Conservation (phyloP, 2,113 vertebrate genomes). For the Lampris megalopsis region DNA sequence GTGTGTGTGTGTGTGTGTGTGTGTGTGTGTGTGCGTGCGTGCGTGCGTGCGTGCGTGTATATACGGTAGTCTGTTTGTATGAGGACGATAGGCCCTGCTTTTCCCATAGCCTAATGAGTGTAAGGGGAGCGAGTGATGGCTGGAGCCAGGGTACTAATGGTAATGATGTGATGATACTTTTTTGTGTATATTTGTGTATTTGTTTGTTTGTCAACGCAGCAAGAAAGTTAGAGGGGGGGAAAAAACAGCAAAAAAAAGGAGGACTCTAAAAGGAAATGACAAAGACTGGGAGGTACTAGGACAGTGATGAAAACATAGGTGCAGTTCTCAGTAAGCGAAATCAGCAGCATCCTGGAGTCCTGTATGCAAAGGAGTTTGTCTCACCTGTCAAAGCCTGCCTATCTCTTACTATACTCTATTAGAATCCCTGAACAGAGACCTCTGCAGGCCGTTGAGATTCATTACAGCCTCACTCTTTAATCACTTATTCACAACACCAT, state of each 20-base stretch:
- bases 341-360: too few species aligned
- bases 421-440: neutral
- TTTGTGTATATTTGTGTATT: neutral
- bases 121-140: neutral
- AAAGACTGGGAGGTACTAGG: too few species aligned
- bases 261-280: neutral
- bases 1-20: slow-evolving; percentile 9
- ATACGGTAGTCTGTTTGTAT: neutral
- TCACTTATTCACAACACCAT: neutral
- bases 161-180: neutral
- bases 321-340: too few species aligned
- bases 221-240: neutral
- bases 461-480: neutral
- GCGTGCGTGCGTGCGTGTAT: neutral
- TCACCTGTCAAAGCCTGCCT: neutral
- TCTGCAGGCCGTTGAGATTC: neutral
- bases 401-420: neutral
- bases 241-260: slow-evolving; percentile 2
- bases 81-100: slow-evolving; percentile 2
- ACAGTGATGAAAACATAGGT: too few species aligned
- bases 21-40: slow-evolving; percentile 5
- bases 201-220: neutral
- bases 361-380: too few species aligned
- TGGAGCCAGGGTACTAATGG: slow-evolving; percentile 2
- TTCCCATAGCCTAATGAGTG: slow-evolving; percentile 29